phyloP scores from a whole-genome alignment of 64 coral and sea anemone genomes.

The Montipora efflorescens region DNA sequence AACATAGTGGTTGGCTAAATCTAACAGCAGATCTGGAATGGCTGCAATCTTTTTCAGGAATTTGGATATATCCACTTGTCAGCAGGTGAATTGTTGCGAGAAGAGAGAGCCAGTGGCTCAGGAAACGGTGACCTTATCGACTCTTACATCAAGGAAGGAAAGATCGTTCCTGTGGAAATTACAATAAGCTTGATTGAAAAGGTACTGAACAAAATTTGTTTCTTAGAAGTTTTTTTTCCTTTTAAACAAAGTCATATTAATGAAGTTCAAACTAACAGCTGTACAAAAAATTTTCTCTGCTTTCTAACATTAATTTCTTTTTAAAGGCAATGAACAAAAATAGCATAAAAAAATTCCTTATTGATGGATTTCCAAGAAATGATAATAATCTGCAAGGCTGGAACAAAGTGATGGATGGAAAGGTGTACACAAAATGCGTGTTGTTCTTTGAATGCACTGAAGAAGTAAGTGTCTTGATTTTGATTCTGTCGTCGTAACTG shows the following conservation, averaged over 20 bases:
- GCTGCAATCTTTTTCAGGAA: conserved; percentile 55
- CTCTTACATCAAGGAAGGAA: conserved; percentile 90
- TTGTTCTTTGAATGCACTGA: conserved; percentile 94
- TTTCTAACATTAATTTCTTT: too few relatives aligned
- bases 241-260: too few relatives aligned
- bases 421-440: conserved; percentile 85
- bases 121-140: conserved; percentile 96
- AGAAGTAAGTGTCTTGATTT: conserved; percentile 70
- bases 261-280: too few relatives aligned
- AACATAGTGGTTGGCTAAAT: too few relatives aligned
- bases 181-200: conserved; percentile 96
- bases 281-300: too few relatives aligned
- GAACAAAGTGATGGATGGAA: conserved; percentile 80
- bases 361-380: conserved; percentile 99
- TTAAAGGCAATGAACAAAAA: conserved; percentile 89
- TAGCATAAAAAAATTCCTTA: conserved; percentile 81
- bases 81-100: conserved; percentile 90
- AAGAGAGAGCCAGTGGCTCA: conserved; percentile 92
- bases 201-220: conserved; percentile 32
- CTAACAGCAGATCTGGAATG: too few relatives aligned
- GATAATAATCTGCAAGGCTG: conserved; percentile 92
- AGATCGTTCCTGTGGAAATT: conserved; percentile 99
- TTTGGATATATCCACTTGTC: conserved; percentile 96
- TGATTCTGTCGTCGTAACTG: background rate
- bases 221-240: too few relatives aligned